Conservation (phyloP, 2,797 vertebrate genomes). For the Fundulus diaphanus region DNA sequence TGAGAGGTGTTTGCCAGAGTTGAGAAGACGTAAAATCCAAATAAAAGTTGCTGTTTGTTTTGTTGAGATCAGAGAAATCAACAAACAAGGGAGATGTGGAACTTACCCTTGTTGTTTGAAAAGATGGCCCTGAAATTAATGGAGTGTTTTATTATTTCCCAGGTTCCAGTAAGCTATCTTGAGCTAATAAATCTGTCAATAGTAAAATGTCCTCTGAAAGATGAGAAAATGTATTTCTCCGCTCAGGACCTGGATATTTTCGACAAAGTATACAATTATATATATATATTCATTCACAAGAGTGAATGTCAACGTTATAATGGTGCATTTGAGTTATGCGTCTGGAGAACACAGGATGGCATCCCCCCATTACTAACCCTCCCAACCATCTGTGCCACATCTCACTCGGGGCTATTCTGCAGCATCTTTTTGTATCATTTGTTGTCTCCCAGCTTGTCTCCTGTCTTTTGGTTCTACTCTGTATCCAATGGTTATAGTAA, state of each 20-base stretch:
- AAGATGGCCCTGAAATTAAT: slow-evolving; percentile 67
- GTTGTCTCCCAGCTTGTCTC: slow-evolving; percentile 35
- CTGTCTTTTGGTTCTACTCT: slow-evolving; percentile 16
- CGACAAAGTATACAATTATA: slow-evolving; percentile 48
- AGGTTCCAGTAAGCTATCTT: slow-evolving; percentile 49
- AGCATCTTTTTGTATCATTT: slow-evolving; percentile 44
- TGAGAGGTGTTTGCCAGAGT: not conserved
- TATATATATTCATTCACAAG: slow-evolving; percentile 14
- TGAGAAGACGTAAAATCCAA: not conserved
- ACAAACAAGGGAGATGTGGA: slow-evolving; percentile 30
- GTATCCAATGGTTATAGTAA: slow-evolving; percentile 21
- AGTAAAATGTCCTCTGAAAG: slow-evolving; percentile 55
- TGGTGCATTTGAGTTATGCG: slow-evolving; percentile 72
- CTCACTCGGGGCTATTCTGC: slow-evolving; percentile 53
- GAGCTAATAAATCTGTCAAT: slow-evolving; percentile 74
- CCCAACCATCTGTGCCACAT: slow-evolving; percentile 76
- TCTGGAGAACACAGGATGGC: slow-evolving; percentile 64
- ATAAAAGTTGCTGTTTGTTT: slow-evolving; percentile 35
- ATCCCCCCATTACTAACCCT: slow-evolving; percentile 53
- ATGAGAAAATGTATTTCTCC: slow-evolving; percentile 55
- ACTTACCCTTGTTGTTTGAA: slow-evolving; percentile 38
- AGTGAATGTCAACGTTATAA: slow-evolving; percentile 70
- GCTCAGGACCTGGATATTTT: slow-evolving; percentile 58
- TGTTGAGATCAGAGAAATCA: slow-evolving; percentile 18
- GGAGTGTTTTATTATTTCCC: slow-evolving; percentile 69